Evolutionary conservation across 2,888 invertebrate genomes (phyloP).

Genomic region (Incurvaria masculella): DNA sequence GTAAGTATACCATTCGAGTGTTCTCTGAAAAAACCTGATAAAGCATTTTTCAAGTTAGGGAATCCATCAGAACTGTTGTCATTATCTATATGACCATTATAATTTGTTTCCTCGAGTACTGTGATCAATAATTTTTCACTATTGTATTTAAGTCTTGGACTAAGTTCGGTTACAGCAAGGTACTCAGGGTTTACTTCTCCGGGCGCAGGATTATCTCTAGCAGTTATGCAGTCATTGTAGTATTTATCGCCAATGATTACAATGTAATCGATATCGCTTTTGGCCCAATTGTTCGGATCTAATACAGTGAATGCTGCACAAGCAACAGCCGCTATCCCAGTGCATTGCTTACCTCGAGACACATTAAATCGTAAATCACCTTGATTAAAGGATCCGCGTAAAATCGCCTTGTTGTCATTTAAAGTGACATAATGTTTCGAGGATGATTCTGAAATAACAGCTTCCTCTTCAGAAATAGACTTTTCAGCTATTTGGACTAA

Average conservation of each 20-base stretch:
- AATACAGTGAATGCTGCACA: slow-evolving; percentile 9
- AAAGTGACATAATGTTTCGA: slow-evolving; percentile 5
- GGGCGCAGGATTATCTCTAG: slow-evolving; percentile 9
- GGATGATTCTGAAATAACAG: slow-evolving; percentile 3
- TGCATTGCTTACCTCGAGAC: slow-evolving; percentile 12
- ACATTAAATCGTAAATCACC: slow-evolving; percentile 9
- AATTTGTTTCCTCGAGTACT: slow-evolving; percentile 9
- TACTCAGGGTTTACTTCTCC: slow-evolving; percentile 10
- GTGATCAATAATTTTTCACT: slow-evolving; percentile 1
- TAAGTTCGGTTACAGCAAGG: slow-evolving; percentile 9
- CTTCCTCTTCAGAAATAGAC: slow-evolving; percentile 4
- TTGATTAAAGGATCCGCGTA: slow-evolving; percentile 8
- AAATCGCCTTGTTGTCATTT: slow-evolving; percentile 5
- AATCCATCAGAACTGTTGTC: slow-evolving; percentile 10
- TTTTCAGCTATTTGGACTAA: slow-evolving; percentile 5
- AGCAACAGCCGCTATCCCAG: slow-evolving; percentile 13
- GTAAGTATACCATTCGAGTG: slow-evolving; percentile 6
- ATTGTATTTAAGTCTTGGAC: slow-evolving; percentile 3
- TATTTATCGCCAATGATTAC: slow-evolving; percentile 12
- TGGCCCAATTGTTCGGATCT: slow-evolving; percentile 9
- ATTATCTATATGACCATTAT: slow-evolving; percentile 10
- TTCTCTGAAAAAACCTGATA: slow-evolving; percentile 6
- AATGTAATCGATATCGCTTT: slow-evolving; percentile 10
- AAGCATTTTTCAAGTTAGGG: slow-evolving; percentile 6
- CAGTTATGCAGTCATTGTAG: slow-evolving; percentile 9